Percentiles rank a stretch among this genome's conserved stretches.
Evolutionary conservation across 2,888 invertebrate genomes (phyloP).

Genomic region (Pandemis heparana): DNA sequence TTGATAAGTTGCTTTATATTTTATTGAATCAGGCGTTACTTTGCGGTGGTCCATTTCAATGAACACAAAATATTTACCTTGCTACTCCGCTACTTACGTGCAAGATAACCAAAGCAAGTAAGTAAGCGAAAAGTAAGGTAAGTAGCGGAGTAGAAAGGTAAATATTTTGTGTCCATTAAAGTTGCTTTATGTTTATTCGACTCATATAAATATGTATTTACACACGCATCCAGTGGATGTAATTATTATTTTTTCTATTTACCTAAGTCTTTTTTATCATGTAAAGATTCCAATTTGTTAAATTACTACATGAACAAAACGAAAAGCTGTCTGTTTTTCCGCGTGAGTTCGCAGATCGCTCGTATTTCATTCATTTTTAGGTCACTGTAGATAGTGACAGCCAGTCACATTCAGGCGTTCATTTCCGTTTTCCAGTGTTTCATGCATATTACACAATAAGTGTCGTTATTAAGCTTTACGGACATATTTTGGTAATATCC

Average conservation of each 20-base stretch:
- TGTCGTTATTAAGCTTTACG: background rate
- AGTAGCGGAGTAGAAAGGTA: no score
- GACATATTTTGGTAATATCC: slow-evolving; percentile 28
- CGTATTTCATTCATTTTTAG: slow-evolving; percentile 26
- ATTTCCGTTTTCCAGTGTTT: slow-evolving; percentile 18
- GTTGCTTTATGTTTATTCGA: no score
- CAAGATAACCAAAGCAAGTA: no score
- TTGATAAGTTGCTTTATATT: no score
- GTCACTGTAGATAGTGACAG: slow-evolving; percentile 22
- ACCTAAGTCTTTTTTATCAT: background rate
- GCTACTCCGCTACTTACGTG: no score
- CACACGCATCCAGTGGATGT: no score
- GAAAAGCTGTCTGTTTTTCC: slow-evolving; percentile 6
- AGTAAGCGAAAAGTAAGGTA: no score
- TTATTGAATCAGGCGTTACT: no score
- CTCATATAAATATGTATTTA: no score
- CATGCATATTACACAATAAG: slow-evolving; percentile 2
- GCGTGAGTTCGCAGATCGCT: slow-evolving; percentile 13
- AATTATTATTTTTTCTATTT: background rate
- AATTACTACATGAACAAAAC: background rate
- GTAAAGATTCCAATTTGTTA: background rate
- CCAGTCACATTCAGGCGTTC: slow-evolving; percentile 19
- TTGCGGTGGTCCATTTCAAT: no score
- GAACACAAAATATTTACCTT: no score
- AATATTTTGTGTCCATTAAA: no score